Evolutionary conservation across 1,140 invertebrate genomes (phyloP).

Genomic region (Drosophila pseudoobscura): DNA sequence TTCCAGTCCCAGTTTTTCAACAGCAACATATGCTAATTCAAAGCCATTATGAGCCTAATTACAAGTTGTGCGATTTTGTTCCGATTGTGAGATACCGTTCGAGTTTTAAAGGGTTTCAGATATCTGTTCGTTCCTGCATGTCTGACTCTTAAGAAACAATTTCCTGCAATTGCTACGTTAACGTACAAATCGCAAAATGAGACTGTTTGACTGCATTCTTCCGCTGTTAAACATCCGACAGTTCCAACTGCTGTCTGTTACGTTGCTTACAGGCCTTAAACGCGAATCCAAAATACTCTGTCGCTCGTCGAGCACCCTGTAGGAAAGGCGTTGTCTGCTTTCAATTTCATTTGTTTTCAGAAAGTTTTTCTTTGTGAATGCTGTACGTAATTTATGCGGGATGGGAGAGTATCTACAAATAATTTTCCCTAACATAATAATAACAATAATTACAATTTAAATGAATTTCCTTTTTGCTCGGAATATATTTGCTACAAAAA

Average conservation of each 20-base stretch:
- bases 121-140: no score
- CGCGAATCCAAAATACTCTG: no score
- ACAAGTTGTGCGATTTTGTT: slow-evolving; percentile 22
- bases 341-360: slow-evolving; percentile 20
- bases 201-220: no score
- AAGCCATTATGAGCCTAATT: slow-evolving; percentile 63
- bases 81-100: no score
- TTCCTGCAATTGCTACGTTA: no score
- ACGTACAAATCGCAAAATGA: no score
- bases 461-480: slow-evolving; percentile 15
- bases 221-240: no score
- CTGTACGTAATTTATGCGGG: slow-evolving; percentile 55
- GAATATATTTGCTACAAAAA: slow-evolving; percentile 13
- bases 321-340: slow-evolving; percentile 40
- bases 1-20: slow-evolving; percentile 25
- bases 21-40: slow-evolving; percentile 56
- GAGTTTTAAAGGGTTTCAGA: no score
- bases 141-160: no score
- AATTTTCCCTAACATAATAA: slow-evolving; percentile 21
- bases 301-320: no score
- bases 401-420: slow-evolving; percentile 6
- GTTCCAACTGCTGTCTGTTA: no score
- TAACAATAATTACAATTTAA: slow-evolving; percentile 40
- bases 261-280: no score
- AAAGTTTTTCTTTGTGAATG: slow-evolving; percentile 18